Evolutionary conservation across 1,140 invertebrate species (phyloP).

Genomic region (Antheraea pernyi): DNA sequence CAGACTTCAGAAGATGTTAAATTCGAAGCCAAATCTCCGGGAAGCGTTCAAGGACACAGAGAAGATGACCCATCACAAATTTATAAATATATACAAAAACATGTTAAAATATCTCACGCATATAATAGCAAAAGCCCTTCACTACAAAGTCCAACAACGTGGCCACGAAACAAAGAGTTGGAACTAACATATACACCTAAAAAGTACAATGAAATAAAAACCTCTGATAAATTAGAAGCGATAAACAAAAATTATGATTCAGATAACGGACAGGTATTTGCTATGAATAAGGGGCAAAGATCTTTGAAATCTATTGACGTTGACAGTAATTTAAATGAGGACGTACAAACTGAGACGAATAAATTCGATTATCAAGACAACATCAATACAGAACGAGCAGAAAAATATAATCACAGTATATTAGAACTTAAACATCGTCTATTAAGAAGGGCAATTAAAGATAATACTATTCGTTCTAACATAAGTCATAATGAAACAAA

Average conservation of each 20-base stretch:
- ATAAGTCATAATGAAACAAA: background rate
- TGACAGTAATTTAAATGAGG: background rate
- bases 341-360: background rate
- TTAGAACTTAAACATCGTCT: background rate
- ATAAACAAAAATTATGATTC: background rate
- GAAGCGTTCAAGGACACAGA: background rate
- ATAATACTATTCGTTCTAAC: background rate
- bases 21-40: constrained; percentile 27
- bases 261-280: background rate
- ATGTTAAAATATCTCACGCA: constrained; percentile 22
- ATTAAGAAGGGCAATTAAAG: background rate
- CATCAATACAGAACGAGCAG: background rate
- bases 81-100: constrained; percentile 19
- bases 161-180: background rate
- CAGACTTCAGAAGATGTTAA: constrained; percentile 26
- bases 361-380: background rate
- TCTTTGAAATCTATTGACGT: constrained; percentile 18
- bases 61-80: constrained; percentile 19
- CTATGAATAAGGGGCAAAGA: constrained; percentile 1
- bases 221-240: background rate
- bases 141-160: background rate
- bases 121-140: background rate
- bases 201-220: background rate
- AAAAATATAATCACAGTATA: background rate
- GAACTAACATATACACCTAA: background rate